A percentile compares a stretch with the other conserved stretches of the same genome.
These are phyloP conservation scores for Limnephilus lunatus DNA, from an alignment of 2,888 invertebrate species.

Conservation along the genomic window DNA sequence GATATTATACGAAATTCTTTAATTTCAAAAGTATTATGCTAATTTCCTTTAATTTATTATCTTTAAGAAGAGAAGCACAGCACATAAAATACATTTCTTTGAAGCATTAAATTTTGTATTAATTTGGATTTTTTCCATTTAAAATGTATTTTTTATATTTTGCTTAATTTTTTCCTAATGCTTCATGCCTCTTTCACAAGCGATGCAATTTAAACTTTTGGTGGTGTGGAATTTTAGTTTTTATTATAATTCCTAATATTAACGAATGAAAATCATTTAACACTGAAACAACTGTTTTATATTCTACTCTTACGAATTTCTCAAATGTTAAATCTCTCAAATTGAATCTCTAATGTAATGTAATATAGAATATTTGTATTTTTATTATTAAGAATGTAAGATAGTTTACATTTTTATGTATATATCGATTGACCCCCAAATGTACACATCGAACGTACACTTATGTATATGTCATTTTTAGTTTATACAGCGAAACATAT, in stretches of 20 bases:
- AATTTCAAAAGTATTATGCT: background rate
- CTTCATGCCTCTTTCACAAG: background rate
- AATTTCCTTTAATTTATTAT: background rate
- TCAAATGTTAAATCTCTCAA: background rate
- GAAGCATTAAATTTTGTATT: background rate
- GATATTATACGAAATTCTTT: background rate
- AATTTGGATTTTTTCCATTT: background rate
- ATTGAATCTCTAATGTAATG: background rate
- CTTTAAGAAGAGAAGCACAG: background rate
- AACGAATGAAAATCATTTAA: background rate
- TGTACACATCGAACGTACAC: background rate
- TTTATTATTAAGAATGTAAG: background rate
- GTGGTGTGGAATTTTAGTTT: background rate
- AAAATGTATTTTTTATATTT: background rate
- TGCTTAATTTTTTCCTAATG: background rate
- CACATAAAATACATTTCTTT: background rate
- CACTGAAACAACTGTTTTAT: slow-evolving; percentile 34
- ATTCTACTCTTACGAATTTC: background rate
- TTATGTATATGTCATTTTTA: background rate
- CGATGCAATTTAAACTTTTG: background rate
- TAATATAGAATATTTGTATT: background rate
- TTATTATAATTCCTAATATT: background rate
- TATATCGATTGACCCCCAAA: background rate
- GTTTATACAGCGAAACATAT: background rate
- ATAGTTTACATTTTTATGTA: background rate